Evolutionary conservation across 2,797 vertebrate species (phyloP), one percentile per base, ranked within the genome.

Genomic region (Cossypha dichroa): DNA sequence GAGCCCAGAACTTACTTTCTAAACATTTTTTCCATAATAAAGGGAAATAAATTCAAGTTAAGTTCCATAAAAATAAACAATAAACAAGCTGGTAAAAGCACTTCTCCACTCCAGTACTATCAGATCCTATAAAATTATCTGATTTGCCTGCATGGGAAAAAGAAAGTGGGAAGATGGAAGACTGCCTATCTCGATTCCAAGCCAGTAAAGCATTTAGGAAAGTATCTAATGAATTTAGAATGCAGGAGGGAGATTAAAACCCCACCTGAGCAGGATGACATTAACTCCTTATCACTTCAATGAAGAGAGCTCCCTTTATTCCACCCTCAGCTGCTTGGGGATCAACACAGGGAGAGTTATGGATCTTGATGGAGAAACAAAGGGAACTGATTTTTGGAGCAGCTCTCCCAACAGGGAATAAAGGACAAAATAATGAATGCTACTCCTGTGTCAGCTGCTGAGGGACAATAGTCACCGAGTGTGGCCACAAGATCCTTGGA

Each of bases 191-290:
- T 78, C 79, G 52, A 79, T 78, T 88, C 75, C 15, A 31, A 94
- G 67, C 38, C 60, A 62, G 74, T 12, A 89, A 82, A 96, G 80
- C 75, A 52, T 90, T 96, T 78, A 8, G 46, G 79, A 94, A 84
- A 92, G 90, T 11, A 94, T 55, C 69, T 56, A 59, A 95, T 92
- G 86, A 56, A 90, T 88, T 93, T 54, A 40, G 84, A 95, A 93
- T 66, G 89, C 64, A 95, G 56, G 41, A 82, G n/a, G 59, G 67
- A 94, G 69, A 95, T 95, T 38, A 90, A 92, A 74, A 64, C 49
- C 48, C 43, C 34, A 54, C 43, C 88, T 87, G 67, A 56, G 54
- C 74, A 91, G 48, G 34, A 40, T 55, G 79, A 75, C 70, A 88
- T 68, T 77, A 94, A 91, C 87, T 92, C 64, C 31, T 55, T 31